Evolutionary conservation across 2,113 vertebrate species (phyloP).

Genomic region (Zapornia atra): DNA sequence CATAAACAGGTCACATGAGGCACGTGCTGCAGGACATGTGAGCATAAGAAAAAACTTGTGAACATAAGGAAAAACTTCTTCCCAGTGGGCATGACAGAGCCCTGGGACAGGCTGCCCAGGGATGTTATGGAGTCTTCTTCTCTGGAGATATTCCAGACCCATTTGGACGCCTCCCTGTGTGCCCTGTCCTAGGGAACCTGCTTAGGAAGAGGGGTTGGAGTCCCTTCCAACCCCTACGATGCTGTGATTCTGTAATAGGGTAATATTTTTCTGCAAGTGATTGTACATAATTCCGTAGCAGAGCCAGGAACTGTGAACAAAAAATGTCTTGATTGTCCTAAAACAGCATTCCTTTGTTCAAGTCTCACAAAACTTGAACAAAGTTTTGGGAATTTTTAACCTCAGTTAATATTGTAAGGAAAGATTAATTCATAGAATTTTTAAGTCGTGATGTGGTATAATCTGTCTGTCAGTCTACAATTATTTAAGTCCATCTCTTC

Average conservation of each 20-base stretch:
- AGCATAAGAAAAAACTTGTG: too few species aligned
- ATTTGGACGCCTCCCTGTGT: too few species aligned
- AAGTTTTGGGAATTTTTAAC: background rate
- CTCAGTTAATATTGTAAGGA: background rate
- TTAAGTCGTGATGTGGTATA: background rate
- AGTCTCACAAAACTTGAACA: background rate
- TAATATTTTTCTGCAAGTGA: background rate
- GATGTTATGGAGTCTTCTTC: too few species aligned
- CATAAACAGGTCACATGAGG: background rate
- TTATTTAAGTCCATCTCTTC: background rate
- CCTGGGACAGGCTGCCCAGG: too few species aligned
- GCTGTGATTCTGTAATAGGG: background rate
- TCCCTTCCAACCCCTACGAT: too few species aligned
- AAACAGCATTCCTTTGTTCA: background rate
- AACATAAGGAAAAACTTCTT: too few species aligned
- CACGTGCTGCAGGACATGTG: accelerated
- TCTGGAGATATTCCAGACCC: too few species aligned
- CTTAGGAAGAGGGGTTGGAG: too few species aligned
- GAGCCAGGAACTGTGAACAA: background rate
- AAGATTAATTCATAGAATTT: background rate
- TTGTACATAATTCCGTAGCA: background rate
- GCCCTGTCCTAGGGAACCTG: too few species aligned
- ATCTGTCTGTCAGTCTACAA: background rate
- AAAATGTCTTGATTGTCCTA: background rate
- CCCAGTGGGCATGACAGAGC: too few species aligned